phyloP scores from a whole-genome alignment of 2,888 invertebrate species.

The Eupithecia vulgata region DNA sequence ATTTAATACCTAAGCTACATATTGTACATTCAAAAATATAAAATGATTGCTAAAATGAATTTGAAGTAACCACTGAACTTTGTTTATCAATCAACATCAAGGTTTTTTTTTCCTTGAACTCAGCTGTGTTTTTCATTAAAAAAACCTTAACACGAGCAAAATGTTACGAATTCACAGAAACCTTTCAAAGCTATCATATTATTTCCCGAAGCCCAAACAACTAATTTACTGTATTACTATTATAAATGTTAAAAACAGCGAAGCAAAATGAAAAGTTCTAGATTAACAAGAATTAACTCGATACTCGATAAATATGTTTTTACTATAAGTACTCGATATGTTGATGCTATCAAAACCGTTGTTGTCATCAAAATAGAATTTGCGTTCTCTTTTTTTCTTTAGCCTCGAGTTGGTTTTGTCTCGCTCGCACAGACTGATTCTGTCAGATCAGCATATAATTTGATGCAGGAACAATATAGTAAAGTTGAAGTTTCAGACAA shows the following conservation, averaged over 20 bases:
- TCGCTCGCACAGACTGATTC: constrained; percentile 22
- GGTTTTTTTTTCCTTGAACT: too few species aligned
- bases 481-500: constrained; percentile 24
- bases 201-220: not conserved
- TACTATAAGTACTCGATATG: constrained; percentile 15
- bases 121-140: not conserved
- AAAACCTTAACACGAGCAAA: not conserved
- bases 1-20: too few species aligned
- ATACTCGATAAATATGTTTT: not conserved
- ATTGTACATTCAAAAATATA: too few species aligned
- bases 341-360: constrained; percentile 19
- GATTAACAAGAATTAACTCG: not conserved
- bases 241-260: not conserved
- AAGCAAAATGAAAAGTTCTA: not conserved
- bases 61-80: too few species aligned
- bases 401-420: constrained; percentile 6
- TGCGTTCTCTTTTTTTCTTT: constrained; percentile 15
- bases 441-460: constrained; percentile 33
- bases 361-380: constrained; percentile 27
- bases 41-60: too few species aligned
- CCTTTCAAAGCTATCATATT: not conserved
- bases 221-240: not conserved
- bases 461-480: constrained; percentile 50
- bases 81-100: too few species aligned
- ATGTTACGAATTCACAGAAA: not conserved